Evolutionary conservation across 2,888 invertebrate genomes (phyloP), one percentile per base, ranked within the genome.

Genomic region (Netelia fuscicornis): DNA sequence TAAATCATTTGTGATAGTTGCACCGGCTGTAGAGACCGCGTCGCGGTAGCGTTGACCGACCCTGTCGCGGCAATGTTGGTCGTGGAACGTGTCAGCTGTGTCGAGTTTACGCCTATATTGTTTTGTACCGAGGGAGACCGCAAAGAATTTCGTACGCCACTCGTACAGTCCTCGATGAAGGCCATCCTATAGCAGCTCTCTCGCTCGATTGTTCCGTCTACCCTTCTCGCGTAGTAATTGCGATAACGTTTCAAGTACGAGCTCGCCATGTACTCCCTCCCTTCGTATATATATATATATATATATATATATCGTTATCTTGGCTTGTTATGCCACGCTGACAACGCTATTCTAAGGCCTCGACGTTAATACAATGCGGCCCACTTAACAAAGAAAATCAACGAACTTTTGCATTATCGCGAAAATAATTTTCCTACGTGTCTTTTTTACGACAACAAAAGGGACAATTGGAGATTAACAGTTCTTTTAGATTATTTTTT

Each of bases 341-440:
- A 20, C 68, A 72, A 81, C 10, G 56, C 56, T 23, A 82, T 68
- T 78, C 81, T 72, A 64, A 82, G 88, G 65, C 90, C 90, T 89
- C 90, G 91, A 88, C 89, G 84, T 91, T 90, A 90, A 90, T 90
- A 90, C 86, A 84, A 70, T 25, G n/a, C 37, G 37, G 37, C 37
- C 37, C 37, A 37, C 37, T 37, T 37, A 37, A 37, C 37, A 37
- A 37, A 37, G 37, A 37, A 37, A 37, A 37, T 37, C 37, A 6
- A 37, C 37, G 37, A 37, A 37, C 37, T 37, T 37, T 37, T 37
- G 37, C 37, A 37, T 37, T 37, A 37, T 37, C 5, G 37, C 37
- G 37, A 37, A 37, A 37, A 37, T 37, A 37, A 37, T 37, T 8
- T 37, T 37, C 6, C 37, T 6, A 37, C 37, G 37, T 37, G 37